Conservation (phyloP, 35 echinoderm and acorn worm species). For the Hemicentrotus pulcherrimus region DNA sequence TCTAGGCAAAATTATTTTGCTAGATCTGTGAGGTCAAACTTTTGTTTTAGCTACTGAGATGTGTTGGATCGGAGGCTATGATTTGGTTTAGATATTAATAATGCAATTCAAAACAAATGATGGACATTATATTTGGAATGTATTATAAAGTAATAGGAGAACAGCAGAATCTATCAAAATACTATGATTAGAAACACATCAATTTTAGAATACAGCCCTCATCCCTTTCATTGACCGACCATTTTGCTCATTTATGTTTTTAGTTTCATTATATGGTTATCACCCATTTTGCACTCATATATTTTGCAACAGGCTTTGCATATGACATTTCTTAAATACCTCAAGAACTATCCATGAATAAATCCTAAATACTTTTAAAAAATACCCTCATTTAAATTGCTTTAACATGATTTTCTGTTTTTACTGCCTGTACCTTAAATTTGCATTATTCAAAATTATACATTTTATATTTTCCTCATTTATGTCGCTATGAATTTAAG, state of each 20-base stretch:
- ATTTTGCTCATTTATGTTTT: constrained; percentile 11
- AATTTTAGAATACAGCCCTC: not conserved
- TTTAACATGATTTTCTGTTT: not conserved
- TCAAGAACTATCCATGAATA: not conserved
- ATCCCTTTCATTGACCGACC: not conserved
- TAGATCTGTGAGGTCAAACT: too few species aligned
- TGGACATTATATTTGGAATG: not conserved
- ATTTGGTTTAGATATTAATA: not conserved
- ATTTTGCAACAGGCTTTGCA: not conserved
- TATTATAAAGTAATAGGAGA: not conserved
- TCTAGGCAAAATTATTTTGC: too few species aligned
- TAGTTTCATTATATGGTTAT: not conserved
- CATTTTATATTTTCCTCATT: not conserved
- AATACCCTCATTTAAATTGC: not conserved
- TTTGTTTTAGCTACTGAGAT: too few species aligned
- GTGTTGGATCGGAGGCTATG: not conserved
- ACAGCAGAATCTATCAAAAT: not conserved
- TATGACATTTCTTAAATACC: not conserved
- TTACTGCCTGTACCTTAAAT: not conserved
- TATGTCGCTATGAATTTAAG: not conserved
- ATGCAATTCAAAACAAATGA: not conserved
- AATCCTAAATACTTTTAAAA: not conserved
- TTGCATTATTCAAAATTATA: not conserved
- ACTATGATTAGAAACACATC: not conserved
- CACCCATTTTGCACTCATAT: not conserved